Evolutionary conservation across 2,797 vertebrate genomes (phyloP), one percentile per base, ranked within the genome.

Genomic region (Chrysocyon brachyurus): DNA sequence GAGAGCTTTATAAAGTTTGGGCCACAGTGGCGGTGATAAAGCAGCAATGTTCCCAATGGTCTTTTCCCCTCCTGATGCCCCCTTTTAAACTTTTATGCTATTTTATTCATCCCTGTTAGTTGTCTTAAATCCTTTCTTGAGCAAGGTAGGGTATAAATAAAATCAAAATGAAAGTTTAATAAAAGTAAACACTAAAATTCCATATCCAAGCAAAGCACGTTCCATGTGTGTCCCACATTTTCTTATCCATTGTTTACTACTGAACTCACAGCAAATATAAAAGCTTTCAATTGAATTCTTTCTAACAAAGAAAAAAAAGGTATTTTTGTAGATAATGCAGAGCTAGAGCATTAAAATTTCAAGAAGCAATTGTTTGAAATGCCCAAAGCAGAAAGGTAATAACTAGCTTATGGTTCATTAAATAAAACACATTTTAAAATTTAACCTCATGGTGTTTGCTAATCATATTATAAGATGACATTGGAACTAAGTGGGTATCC

Each of bases 361-460:
- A 96, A 94, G 95, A 85, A n/a, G 59, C 94, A 46, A 90, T 28
- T 73, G 63, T 66, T 22, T 91, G 33, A 95, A 96, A 90, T 78
- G 72, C 36, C 87, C 87, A 73, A 61, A 96, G 81, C 84, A 93
- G 70, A 81, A 84, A 81, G 26, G 82, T 52, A 92, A 3, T 46
- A 84, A 85, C 28, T 24, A 84, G 78, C 92, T 94, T 61, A 81
- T 2, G 33, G 90, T 36, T 94, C 91, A 77, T 77, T 93, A 93
- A 94, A 78, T 31, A 95, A 96, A 95, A 75, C 16, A 89, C 64
- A 26, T 28, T 64, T 83, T 79, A n/a, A 54, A 49, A 79, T 61
- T n/a, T 57, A 91, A n/a, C 73, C 33, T 40, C 31, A 2, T 1
- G 3, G 40, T 59, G 63, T 12, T 40, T 36, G 78, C 85, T 87